phyloP scores from a whole-genome alignment of 2,888 invertebrate species.

The Pterostichus niger region DNA sequence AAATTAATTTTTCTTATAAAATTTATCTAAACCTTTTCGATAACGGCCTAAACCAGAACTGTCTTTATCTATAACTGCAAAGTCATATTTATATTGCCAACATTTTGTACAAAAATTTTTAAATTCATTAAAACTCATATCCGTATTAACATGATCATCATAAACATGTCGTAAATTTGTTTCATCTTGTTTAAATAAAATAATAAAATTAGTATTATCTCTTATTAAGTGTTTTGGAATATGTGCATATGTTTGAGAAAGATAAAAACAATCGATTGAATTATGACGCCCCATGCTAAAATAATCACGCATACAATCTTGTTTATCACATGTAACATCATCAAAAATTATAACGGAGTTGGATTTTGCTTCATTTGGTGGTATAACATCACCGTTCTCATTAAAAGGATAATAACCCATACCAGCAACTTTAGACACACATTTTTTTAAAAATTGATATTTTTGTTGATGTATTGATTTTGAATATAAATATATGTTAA shows the following conservation, averaged over 20 bases:
- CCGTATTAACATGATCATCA: conserved; percentile 70
- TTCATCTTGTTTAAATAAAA: conserved; percentile 73
- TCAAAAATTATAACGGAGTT: conserved; percentile 74
- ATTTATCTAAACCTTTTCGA: too few species aligned
- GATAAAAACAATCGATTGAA: conserved; percentile 72
- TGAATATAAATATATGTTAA: conserved; percentile 66
- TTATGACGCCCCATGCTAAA: conserved; percentile 72
- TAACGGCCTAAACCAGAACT: conserved; percentile 33
- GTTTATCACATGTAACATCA: conserved; percentile 73
- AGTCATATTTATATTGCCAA: conserved; percentile 20
- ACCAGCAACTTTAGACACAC: conserved; percentile 68
- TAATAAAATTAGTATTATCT: conserved; percentile 73
- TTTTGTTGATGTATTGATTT: conserved; percentile 68
- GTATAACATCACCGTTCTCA: conserved; percentile 67
- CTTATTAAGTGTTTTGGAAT: conserved; percentile 73
- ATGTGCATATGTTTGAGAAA: conserved; percentile 72
- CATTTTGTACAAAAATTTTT: conserved; percentile 66
- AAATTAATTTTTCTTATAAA: too few species aligned
- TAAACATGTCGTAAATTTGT: conserved; percentile 72
- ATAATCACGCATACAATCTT: conserved; percentile 71
- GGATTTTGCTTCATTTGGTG: conserved; percentile 69
- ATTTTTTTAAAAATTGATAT: conserved; percentile 69
- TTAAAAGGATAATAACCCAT: conserved; percentile 69
- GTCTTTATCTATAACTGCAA: conserved; percentile 35
- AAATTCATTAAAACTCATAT: conserved; percentile 71